These are phyloP conservation scores for Cyprinus carpio DNA, from an alignment of 2,113 vertebrate species.

Conservation along the genomic window DNA sequence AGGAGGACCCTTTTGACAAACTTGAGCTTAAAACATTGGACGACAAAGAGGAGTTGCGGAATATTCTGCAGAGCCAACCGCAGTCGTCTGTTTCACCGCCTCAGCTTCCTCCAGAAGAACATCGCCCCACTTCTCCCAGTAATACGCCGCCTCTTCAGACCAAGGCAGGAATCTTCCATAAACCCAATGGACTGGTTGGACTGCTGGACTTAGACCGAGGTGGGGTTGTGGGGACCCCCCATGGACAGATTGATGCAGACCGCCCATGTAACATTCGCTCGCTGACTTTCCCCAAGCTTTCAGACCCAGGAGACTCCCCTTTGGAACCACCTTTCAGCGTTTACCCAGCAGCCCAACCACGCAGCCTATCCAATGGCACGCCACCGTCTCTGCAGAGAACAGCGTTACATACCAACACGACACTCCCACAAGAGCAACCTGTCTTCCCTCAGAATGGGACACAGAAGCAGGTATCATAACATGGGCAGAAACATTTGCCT, in stretches of 20 bases:
- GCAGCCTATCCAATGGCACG: constrained; percentile 78
- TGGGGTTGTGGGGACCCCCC: constrained; percentile 71
- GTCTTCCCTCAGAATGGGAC: constrained; percentile 63
- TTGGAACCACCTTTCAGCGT: constrained; percentile 51
- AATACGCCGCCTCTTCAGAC: constrained; percentile 65
- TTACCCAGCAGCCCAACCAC: constrained; percentile 61
- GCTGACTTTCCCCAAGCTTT: constrained; percentile 93
- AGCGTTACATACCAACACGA: constrained; percentile 56
- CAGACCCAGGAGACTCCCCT: constrained; percentile 80
- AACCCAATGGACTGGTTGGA: constrained; percentile 91
- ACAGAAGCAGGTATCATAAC: constrained; percentile 68
- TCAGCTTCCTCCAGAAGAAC: constrained; percentile 35
- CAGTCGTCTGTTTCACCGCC: constrained; percentile 67
- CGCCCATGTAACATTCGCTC: constrained; percentile 93
- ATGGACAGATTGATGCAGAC: constrained; percentile 67
- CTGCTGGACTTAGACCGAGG: constrained; percentile 85
- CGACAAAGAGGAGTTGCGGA: constrained; percentile 93
- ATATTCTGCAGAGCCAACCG: constrained; percentile 86
- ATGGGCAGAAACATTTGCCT: not conserved
- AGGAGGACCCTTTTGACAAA: constrained; percentile 97
- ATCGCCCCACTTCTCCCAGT: constrained; percentile 57
- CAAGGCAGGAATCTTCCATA: constrained; percentile 79
- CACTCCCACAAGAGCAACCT: constrained; percentile 49
- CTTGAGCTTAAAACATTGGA: constrained; percentile 94
- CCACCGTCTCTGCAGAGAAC: constrained; percentile 60